Conservation (phyloP, 2,797 vertebrate species). For the Menidia menidia region DNA sequence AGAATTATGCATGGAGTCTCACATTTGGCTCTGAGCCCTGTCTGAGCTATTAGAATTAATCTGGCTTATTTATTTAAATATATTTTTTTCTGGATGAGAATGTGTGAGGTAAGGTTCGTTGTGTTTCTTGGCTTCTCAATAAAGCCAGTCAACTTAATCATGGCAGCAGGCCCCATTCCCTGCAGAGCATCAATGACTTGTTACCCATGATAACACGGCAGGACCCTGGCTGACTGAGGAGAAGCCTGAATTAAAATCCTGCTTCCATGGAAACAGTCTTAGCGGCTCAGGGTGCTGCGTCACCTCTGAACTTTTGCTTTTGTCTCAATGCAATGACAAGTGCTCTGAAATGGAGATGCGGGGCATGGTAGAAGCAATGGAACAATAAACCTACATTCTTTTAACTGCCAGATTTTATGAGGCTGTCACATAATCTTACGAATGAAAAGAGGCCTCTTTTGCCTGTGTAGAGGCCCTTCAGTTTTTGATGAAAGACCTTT, state of each 20-base stretch:
- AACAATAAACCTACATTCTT: slow-evolving; percentile 69
- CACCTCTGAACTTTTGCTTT: slow-evolving; percentile 83
- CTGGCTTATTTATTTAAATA: slow-evolving; percentile 33
- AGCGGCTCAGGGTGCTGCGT: slow-evolving; percentile 65
- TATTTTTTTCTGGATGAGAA: slow-evolving; percentile 44
- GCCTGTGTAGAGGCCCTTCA: slow-evolving; percentile 66
- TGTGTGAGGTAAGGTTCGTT: slow-evolving; percentile 60
- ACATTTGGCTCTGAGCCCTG: slow-evolving; percentile 11
- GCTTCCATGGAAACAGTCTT: slow-evolving; percentile 81
- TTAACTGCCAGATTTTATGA: slow-evolving; percentile 71
- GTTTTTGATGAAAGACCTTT: slow-evolving; percentile 70
- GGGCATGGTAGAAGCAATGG: slow-evolving; percentile 48
- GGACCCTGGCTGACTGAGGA: slow-evolving; percentile 78
- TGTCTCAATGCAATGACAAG: slow-evolving; percentile 76
- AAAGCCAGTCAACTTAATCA: slow-evolving; percentile 77
- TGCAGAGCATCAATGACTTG: slow-evolving; percentile 76
- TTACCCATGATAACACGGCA: slow-evolving; percentile 79
- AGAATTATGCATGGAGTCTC: slow-evolving; percentile 21
- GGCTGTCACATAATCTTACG: slow-evolving; percentile 56
- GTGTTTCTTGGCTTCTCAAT: slow-evolving; percentile 56
- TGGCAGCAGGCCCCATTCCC: slow-evolving; percentile 68
- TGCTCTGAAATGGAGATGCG: slow-evolving; percentile 68
- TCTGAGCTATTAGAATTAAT: slow-evolving; percentile 44
- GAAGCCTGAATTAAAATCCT: slow-evolving; percentile 81
- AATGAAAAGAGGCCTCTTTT: slow-evolving; percentile 63